Conservation (phyloP, 1,140 invertebrate species). For the Cyclina sinensis region DNA sequence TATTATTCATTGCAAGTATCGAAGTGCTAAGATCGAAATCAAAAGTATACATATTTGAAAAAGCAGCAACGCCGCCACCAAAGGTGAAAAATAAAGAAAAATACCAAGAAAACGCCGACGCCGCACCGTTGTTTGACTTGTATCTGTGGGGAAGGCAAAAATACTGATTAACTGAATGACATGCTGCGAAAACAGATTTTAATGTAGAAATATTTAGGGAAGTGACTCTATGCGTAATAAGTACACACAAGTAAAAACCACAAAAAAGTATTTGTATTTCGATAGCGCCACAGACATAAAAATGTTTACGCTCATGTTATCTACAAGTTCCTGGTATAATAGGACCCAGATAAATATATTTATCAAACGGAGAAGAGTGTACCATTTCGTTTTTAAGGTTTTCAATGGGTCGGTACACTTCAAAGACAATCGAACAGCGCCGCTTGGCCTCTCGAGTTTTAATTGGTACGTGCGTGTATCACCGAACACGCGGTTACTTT, state of each 20-base stretch:
- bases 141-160: not conserved
- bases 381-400: not conserved
- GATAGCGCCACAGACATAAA: too few relatives aligned
- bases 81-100: not conserved
- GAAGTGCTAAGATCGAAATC: too few relatives aligned
- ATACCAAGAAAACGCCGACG: conserved; percentile 10
- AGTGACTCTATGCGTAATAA: too few relatives aligned
- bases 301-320: too few relatives aligned
- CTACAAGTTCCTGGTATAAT: not conserved
- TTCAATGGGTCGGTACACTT: not conserved
- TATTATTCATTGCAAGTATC: not conserved
- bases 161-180: not conserved
- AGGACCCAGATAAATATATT: not conserved
- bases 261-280: too few relatives aligned
- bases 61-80: too few relatives aligned
- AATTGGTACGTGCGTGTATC: conserved; percentile 23
- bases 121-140: not conserved
- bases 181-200: too few relatives aligned
- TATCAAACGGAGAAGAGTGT: not conserved
- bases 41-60: too few relatives aligned
- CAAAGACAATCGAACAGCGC: not conserved
- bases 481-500: not conserved
- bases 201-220: too few relatives aligned
- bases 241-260: too few relatives aligned
- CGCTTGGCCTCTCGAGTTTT: not conserved